phyloP scores from a whole-genome alignment of 2,113 vertebrate genomes.

The Ictalurus furcatus region DNA sequence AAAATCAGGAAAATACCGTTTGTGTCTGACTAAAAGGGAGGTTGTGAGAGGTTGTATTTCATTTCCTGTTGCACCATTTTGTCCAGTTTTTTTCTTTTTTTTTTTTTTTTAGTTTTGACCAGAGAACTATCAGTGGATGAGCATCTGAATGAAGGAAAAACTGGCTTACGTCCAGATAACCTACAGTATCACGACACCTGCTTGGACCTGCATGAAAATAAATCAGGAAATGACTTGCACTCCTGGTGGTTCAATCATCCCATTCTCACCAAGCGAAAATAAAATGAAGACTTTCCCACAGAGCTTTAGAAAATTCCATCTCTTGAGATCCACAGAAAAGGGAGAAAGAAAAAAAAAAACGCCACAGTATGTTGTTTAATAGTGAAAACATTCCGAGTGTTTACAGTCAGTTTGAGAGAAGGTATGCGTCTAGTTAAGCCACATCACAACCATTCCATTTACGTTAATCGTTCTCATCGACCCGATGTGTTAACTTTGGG shows the following conservation, averaged over 20 bases:
- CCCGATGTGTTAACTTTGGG: background rate
- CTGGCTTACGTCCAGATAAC: background rate
- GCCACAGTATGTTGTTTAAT: slow-evolving; percentile 25
- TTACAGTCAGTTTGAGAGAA: slow-evolving; percentile 48
- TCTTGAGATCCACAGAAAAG: background rate
- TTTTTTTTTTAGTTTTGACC: background rate
- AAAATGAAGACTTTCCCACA: slow-evolving; percentile 46
- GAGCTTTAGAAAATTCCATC: background rate
- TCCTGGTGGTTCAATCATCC: slow-evolving; percentile 10
- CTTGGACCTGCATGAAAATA: background rate
- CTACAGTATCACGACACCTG: background rate
- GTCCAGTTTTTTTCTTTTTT: background rate
- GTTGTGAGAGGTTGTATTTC: background rate
- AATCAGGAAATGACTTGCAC: background rate
- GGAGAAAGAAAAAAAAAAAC: background rate
- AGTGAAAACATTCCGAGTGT: slow-evolving; percentile 36
- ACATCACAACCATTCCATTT: slow-evolving; percentile 62
- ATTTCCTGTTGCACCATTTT: background rate
- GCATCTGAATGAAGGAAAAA: background rate
- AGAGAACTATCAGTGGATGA: background rate
- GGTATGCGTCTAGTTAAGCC: slow-evolving; percentile 55
- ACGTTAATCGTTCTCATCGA: background rate
- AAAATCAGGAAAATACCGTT: background rate
- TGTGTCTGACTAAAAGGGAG: background rate
- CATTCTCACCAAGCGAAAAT: slow-evolving; percentile 33